phyloP scores from a whole-genome alignment of 2,797 vertebrate species.

The Enteromius treurensis region DNA sequence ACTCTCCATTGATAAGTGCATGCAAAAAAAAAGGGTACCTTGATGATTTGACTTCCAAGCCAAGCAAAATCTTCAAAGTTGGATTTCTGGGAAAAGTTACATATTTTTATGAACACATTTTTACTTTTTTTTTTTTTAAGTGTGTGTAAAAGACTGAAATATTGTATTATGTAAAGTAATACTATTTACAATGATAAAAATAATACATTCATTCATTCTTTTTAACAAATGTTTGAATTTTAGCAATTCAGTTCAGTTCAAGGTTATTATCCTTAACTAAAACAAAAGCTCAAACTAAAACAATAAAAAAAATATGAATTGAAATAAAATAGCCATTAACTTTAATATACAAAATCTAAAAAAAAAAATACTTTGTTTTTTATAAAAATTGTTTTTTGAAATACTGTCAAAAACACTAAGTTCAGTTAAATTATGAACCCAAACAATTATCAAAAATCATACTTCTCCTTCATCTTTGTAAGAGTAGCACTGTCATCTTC shows the following conservation, averaged over 20 bases:
- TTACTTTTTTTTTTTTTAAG: background rate
- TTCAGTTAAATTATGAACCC: background rate
- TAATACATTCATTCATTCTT: background rate
- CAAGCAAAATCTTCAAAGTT: conserved; percentile 46
- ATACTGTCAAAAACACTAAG: background rate
- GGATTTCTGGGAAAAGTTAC: conserved; percentile 36
- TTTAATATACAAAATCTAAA: background rate
- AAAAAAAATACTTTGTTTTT: background rate
- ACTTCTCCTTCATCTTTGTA: conserved; percentile 41
- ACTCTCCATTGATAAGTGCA: background rate
- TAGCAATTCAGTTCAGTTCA: no score
- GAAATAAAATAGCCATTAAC: background rate
- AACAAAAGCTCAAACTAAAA: no score
- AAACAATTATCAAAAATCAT: background rate
- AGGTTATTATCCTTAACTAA: no score
- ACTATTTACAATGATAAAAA: background rate
- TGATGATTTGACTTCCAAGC: conserved; percentile 45
- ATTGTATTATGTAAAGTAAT: background rate
- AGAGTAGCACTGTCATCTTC: conserved; percentile 8
- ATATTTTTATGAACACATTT: background rate
- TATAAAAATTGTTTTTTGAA: background rate
- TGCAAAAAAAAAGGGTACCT: conserved; percentile 30
- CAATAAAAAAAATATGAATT: background rate
- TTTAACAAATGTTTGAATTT: no score
- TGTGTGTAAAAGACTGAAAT: background rate